Evolutionary conservation across 2,113 vertebrate species (phyloP).

Genomic region (Raja brachyura): DNA sequence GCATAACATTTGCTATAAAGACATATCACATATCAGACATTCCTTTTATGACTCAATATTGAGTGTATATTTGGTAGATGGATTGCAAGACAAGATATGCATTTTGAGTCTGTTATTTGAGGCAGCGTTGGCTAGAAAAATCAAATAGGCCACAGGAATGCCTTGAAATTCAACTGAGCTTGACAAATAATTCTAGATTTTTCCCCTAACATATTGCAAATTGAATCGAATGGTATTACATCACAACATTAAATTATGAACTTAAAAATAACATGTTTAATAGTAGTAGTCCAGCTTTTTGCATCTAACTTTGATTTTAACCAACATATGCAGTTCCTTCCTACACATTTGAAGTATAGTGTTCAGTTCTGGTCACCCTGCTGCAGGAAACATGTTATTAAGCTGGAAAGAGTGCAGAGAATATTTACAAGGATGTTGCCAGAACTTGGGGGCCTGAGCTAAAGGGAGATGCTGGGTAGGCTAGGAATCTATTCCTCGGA

Average conservation of each 20-base stretch:
- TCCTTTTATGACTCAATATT: not conserved
- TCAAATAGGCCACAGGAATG: not conserved
- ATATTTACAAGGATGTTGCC: too few species aligned
- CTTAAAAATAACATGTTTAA: not conserved
- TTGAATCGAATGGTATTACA: not conserved
- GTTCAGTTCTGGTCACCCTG: too few species aligned
- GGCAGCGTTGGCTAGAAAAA: not conserved
- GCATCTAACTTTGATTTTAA: too few species aligned
- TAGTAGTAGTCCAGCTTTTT: too few species aligned
- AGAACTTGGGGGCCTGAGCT: too few species aligned
- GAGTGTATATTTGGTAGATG: not conserved
- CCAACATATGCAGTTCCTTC: too few species aligned
- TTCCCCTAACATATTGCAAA: not conserved
- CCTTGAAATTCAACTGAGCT: not conserved
- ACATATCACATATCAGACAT: not conserved
- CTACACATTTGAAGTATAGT: too few species aligned
- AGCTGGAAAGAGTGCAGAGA: too few species aligned
- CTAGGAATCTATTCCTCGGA: too few species aligned
- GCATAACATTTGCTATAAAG: not conserved
- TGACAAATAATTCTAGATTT: not conserved
- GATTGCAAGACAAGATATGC: not conserved
- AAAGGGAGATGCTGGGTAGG: too few species aligned
- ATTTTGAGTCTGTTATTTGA: not conserved
- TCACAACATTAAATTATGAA: not conserved
- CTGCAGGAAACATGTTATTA: too few species aligned